phyloP scores from a whole-genome alignment of 2,888 invertebrate genomes.

The Ischnus inquisitorius region DNA sequence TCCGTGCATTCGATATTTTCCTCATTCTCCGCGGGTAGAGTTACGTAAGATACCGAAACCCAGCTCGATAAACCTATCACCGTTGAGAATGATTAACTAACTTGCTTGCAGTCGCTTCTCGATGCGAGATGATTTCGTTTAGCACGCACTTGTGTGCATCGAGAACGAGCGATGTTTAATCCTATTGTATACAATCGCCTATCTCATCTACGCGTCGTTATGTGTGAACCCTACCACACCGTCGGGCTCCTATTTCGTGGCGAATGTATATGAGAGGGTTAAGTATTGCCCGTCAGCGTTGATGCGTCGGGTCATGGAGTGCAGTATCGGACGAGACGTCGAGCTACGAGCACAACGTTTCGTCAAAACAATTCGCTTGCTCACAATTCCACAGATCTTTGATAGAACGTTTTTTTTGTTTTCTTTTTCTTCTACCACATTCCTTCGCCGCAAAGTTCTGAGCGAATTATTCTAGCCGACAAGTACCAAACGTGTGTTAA shows the following conservation, averaged over 20 bases:
- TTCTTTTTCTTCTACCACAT: neutral
- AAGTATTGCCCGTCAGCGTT: neutral
- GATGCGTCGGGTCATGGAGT: neutral
- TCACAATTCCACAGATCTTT: slow-evolving; percentile 7
- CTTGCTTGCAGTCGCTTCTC: too few relatives aligned
- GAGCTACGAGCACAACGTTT: neutral
- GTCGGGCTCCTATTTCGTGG: too few relatives aligned
- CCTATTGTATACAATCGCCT: too few relatives aligned
- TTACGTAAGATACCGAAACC: neutral
- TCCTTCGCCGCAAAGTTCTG: neutral
- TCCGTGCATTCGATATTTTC: neutral
- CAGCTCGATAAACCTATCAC: neutral
- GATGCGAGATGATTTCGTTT: too few relatives aligned
- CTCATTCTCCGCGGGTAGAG: neutral
- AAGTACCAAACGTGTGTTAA: neutral
- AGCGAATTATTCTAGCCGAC: neutral
- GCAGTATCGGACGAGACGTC: slow-evolving; percentile 50
- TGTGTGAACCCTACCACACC: too few relatives aligned
- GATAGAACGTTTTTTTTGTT: neutral
- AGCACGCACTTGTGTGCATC: neutral
- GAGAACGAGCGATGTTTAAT: too few relatives aligned
- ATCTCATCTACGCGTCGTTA: too few relatives aligned
- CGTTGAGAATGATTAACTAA: slow-evolving; percentile 1
- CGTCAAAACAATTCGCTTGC: neutral
- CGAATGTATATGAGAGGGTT: too few relatives aligned